phyloP scores from a whole-genome alignment of 1,140 invertebrate genomes.

The Anoplophora glabripennis region DNA sequence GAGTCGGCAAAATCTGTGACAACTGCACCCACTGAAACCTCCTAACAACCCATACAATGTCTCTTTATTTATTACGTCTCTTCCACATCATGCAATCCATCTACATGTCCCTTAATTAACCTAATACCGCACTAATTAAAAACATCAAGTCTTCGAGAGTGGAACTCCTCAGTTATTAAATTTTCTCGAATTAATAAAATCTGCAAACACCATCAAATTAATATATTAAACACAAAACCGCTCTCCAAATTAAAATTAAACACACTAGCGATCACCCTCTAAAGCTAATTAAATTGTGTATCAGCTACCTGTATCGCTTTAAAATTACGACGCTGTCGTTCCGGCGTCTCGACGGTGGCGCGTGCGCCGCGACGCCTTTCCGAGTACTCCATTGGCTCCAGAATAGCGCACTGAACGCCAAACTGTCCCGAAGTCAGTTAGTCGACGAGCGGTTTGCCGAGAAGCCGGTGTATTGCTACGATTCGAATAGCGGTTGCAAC shows the following conservation, averaged over 20 bases:
- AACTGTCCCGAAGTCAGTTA: background rate
- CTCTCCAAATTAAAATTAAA: background rate
- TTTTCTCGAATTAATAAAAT: too few relatives aligned
- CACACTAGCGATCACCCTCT: background rate
- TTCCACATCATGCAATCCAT: too few relatives aligned
- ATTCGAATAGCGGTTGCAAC: background rate
- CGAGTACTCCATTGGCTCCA: background rate
- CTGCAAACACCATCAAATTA: too few relatives aligned
- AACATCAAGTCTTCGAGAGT: too few relatives aligned
- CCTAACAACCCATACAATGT: too few relatives aligned
- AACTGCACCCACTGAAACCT: too few relatives aligned
- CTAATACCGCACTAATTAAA: too few relatives aligned
- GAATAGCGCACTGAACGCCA: background rate
- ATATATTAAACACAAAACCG: too few relatives aligned
- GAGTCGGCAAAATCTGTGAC: too few relatives aligned
- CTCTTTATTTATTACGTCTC: too few relatives aligned
- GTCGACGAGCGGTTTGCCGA: background rate
- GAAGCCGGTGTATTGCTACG: background rate
- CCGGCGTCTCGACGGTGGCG: background rate
- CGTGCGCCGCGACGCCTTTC: slow-evolving; percentile 1
- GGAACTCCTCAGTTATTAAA: too few relatives aligned
- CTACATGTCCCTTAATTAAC: too few relatives aligned
- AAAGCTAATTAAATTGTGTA: slow-evolving; percentile 10
- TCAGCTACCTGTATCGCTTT: slow-evolving; percentile 12
- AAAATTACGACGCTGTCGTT: slow-evolving; percentile 9